Evolutionary conservation across 2,797 vertebrate genomes (phyloP), one percentile per base, ranked within the genome.

Genomic region (Trichosurus vulpecula): DNA sequence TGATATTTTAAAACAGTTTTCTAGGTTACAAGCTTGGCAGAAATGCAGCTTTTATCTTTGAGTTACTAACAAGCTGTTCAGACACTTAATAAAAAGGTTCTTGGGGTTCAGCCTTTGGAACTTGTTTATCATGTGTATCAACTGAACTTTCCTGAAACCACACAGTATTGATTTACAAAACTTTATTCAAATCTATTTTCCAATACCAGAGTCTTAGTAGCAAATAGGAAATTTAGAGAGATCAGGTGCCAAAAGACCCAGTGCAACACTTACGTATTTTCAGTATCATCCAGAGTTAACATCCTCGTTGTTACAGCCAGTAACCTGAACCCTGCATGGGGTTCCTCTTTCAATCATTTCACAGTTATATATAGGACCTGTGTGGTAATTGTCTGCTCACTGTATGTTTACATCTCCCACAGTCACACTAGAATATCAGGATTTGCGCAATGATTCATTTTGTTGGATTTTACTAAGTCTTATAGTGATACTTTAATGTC

Each of bases 321-420:
- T 92, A 97, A 95, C 96, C 94, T 97, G 96, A 96, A 98, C 94
- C 96, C 97, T 98, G 95, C 74, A 91, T 96, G 93, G 52, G 96
- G 96, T 96, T 57, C 95, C 94, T 96, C 94, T 92, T 97, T 97
- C 96, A 95, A 92, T 98, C 96, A 97, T 97, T 98, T 98, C 93
- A 97, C 94, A 96, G 94, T 96, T 96, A 96, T 95, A 96, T 96
- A 97, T 95, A 97, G 61, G 95, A 96, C 96, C 97, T 97, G 96
- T 96, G 93, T 95, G 96, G 92, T 97, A 97, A 97, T 97, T 98
- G 97, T 97, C 98, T 98, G 97, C 97, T 98, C 97, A 98, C 97
- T 95, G 55, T 58, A 58, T 98, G 95, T 98, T 98, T 98, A 96
- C 96, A 97, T 98, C 97, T 98, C 98, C 98, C 98, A 98, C 97